phyloP scores from a whole-genome alignment of 2,113 vertebrate genomes.

The Sialia sialis region DNA sequence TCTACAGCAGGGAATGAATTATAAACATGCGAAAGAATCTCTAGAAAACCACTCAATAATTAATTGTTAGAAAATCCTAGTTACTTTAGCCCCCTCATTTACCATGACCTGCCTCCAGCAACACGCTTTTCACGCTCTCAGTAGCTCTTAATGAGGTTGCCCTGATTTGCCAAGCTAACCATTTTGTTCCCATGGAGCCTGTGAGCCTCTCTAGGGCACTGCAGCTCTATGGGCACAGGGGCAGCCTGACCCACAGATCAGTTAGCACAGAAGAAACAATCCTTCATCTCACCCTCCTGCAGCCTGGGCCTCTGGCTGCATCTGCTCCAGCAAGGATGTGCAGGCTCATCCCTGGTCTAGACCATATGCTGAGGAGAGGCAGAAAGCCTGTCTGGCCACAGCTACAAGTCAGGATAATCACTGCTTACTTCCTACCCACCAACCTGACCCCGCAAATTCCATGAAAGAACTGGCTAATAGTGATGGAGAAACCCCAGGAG shows the following conservation, averaged over 20 bases:
- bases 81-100: conserved; percentile 3
- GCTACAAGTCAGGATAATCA: neutral
- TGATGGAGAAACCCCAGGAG: neutral
- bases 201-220: neutral
- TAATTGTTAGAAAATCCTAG: neutral
- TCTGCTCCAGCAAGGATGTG: neutral
- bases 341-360: neutral
- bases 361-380: neutral
- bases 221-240: neutral
- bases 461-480: neutral
- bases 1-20: neutral
- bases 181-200: neutral
- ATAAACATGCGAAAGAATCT: neutral
- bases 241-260: neutral
- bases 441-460: neutral
- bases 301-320: neutral
- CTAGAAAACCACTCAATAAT: conserved; percentile 29
- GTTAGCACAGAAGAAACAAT: neutral
- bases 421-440: neutral
- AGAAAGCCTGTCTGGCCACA: neutral
- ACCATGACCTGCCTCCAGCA: conserved; percentile 12
- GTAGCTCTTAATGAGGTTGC: neutral
- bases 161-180: neutral
- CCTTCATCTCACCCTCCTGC: neutral
- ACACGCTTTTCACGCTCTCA: neutral